Evolutionary conservation across 2,888 invertebrate genomes (phyloP), one percentile per base, ranked within the genome.

Genomic region (Baccha elongata): DNA sequence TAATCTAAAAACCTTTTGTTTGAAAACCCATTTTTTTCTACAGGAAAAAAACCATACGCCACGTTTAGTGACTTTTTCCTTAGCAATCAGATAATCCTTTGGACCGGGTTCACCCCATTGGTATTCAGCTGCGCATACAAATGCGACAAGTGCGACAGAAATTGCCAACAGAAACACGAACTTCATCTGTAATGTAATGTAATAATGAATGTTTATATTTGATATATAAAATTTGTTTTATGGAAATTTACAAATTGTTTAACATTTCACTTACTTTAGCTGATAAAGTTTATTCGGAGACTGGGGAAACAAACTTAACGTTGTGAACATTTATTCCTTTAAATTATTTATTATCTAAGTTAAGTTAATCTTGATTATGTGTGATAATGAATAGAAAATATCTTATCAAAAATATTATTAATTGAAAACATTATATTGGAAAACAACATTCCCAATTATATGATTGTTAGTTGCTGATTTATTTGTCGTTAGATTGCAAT

Each of bases 101-200:
- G 86, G 87, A 1, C 86, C 52, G 8, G 19, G 8, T 3, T 85
- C 73, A 3, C 89, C 89, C 89, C 89, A 89, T 1, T 86, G 55
- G 52, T 89, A 89, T 62, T 89, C 62, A 42, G 87, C 88, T 3
- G 85, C 88, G n/a, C 55, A 46, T 11, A 84, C 78, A n/a, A 83
- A 62, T n/a, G 73, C 65, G 1, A 86, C 60, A 11, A 86, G 71
- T 4, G 55, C 13, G 15, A 32, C 72, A 35, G 44, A 3, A 50
- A 78, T 7, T 48, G 40, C 37, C 29, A 83, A 52, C 32, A 83
- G 8, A 11, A 83, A 15, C 8, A 55, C 50, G 37, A 11, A 73
- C 48, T 62, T 78, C 83, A 83, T 83, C 68, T 78, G 13, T 1
- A 58, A 76, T 19, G n/a, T n/a, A n/a, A n/a, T n/a, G n/a, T n/a